Evolutionary conservation across 1,140 invertebrate genomes (phyloP), one percentile per base, ranked within the genome.

Genomic region (Macrocentrus cingulum): DNA sequence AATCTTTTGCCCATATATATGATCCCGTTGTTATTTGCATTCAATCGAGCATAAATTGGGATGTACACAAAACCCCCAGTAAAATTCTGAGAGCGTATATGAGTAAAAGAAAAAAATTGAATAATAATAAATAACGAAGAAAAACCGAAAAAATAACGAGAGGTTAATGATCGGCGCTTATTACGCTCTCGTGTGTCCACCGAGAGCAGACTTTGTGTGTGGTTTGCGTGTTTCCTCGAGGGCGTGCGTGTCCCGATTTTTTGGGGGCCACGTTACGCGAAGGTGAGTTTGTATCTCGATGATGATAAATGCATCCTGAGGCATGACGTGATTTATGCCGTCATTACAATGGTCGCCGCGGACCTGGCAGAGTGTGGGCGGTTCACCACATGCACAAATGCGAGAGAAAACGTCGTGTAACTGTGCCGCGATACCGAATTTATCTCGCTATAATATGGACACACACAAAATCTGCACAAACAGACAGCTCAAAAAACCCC

Each of bases 221-320:
- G 19, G 51, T 23, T 41, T 15, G 36, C 51, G 51, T 42, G 51
- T 37, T 48, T 18, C 11, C 6, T 7, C 7, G 6, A 49, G 29
- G 34, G n/a, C 42, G 44, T 44, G 56, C 49, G 50, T 58, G 37
- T 56, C 44, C 11, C 36, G 29, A 56, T 52, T 50, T 64, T 41
- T 55, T 22, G 46, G 52, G 36, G 55, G 25, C 29, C 42, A 46
- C 1, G 36, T 20, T 25, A 48, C 18, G 34, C 16, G 32, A 39
- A 51, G 39, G 45, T 36, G 39, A 42, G 48, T 25, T 48, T 39
- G 56, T 51, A 65, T 67, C 60, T 60, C 65, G 68, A 71, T 71
- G 62, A 71, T 68, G 70, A 74, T 71, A 68, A 72, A 66, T 67
- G 65, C 63, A 64, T 67, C 65, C 64, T 65, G 60, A 49, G 29